phyloP scores from a whole-genome alignment of 2,888 invertebrate genomes.

The Eledona agricola region DNA sequence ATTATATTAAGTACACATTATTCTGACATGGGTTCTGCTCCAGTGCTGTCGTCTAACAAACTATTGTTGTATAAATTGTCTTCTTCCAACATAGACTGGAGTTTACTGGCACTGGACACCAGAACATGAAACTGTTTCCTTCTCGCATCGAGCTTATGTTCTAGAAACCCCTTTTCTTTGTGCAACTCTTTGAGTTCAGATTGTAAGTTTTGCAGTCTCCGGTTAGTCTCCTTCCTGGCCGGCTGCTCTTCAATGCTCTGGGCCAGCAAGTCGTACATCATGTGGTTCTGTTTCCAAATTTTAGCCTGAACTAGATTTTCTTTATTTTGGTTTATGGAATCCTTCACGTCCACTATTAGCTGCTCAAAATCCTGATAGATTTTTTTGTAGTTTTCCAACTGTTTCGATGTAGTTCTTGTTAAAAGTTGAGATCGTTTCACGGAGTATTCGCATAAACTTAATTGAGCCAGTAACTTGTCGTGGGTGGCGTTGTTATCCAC shows the following conservation, averaged over 20 bases:
- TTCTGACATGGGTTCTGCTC: slow-evolving; percentile 59
- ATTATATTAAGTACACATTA: no score
- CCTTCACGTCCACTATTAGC: slow-evolving; percentile 81
- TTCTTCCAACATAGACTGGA: slow-evolving; percentile 79
- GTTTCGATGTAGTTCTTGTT: slow-evolving; percentile 83
- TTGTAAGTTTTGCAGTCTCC: slow-evolving; percentile 74
- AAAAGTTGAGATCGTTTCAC: slow-evolving; percentile 83
- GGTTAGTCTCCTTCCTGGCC: slow-evolving; percentile 82
- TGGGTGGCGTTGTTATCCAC: slow-evolving; percentile 76
- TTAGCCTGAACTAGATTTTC: slow-evolving; percentile 82
- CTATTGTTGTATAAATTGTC: slow-evolving; percentile 58
- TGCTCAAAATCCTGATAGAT: slow-evolving; percentile 80
- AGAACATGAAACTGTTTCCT: slow-evolving; percentile 91
- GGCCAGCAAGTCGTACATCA: slow-evolving; percentile 93
- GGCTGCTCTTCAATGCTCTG: slow-evolving; percentile 91
- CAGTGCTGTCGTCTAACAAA: slow-evolving; percentile 62
- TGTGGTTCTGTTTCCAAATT: slow-evolving; percentile 86
- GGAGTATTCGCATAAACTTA: slow-evolving; percentile 89
- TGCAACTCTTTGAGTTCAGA: slow-evolving; percentile 77
- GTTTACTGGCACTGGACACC: slow-evolving; percentile 85
- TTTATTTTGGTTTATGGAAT: slow-evolving; percentile 84
- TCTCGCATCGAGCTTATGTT: slow-evolving; percentile 80
- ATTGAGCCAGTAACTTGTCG: slow-evolving; percentile 82
- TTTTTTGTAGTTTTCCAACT: slow-evolving; percentile 82
- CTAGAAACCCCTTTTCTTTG: slow-evolving; percentile 75